A percentile compares a stretch with the other conserved stretches of the same genome.
These are phyloP conservation scores for Zaprionus gabonicus DNA, from an alignment of 1,140 invertebrate species.

Conservation along the genomic window DNA sequence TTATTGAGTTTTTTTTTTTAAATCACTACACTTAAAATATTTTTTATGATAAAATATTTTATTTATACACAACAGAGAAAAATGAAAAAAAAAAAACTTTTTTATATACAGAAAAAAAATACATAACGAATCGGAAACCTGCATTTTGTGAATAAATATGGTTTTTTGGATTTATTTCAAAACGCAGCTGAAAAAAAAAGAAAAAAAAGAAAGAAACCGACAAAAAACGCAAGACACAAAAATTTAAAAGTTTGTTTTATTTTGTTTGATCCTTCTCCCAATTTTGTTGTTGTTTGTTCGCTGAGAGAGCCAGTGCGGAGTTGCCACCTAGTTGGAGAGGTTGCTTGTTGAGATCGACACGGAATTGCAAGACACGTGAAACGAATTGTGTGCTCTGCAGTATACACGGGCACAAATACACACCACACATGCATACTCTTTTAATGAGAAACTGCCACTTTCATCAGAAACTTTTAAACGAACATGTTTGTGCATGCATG, in stretches of 20 bases:
- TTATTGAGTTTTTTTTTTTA: conserved; percentile 47
- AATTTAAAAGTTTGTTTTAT: conserved; percentile 62
- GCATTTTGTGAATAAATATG: conserved; percentile 84
- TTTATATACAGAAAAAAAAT: conserved; percentile 61
- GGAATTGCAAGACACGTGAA: neutral
- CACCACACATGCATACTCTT: neutral
- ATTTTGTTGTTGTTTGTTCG: conserved; percentile 28
- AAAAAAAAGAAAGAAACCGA: conserved; percentile 37
- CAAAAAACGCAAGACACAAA: conserved; percentile 64
- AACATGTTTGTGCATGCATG: conserved; percentile 46
- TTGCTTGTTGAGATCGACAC: conserved; percentile 4
- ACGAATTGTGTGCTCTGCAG: neutral
- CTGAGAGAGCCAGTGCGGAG: neutral
- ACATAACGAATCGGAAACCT: conserved; percentile 35
- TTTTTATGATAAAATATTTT: conserved; percentile 41
- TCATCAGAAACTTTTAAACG: conserved; percentile 43
- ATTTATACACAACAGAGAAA: conserved; percentile 49
- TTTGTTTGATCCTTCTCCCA: conserved; percentile 21
- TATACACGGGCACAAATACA: neutral
- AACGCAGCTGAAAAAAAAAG: conserved; percentile 65
- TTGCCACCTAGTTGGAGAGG: conserved; percentile 21
- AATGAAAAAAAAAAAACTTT: conserved; percentile 55
- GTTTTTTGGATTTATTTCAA: conserved; percentile 84
- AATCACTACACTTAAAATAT: conserved; percentile 44
- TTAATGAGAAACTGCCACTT: conserved; percentile 36